Evolutionary conservation across 1,140 invertebrate genomes (phyloP).

Genomic region (Drosophila sulfurigaster): DNA sequence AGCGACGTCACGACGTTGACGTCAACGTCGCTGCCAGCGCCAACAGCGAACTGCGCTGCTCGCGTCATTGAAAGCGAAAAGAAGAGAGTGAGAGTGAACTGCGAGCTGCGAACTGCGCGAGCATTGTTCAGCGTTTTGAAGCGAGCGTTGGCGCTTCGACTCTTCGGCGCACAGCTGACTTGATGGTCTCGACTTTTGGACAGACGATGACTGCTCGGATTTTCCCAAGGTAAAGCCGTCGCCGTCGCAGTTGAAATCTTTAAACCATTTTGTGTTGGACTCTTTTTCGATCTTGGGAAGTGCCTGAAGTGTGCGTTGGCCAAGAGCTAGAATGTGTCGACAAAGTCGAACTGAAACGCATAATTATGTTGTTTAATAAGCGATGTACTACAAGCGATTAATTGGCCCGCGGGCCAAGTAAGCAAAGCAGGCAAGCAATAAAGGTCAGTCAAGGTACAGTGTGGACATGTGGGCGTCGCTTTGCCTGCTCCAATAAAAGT

Average conservation of each 20-base stretch:
- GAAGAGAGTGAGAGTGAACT: conserved; percentile 73
- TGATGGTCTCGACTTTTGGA: conserved; percentile 50
- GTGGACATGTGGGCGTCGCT: conserved; percentile 56
- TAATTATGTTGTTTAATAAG: conserved; percentile 49
- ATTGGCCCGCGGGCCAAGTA: conserved; percentile 13
- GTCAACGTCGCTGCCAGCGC: conserved; percentile 16
- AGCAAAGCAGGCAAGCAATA: conserved; percentile 21
- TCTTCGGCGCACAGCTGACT: conserved; percentile 17
- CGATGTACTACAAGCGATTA: conserved; percentile 22
- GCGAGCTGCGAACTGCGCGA: not conserved
- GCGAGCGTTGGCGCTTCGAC: conserved; percentile 15
- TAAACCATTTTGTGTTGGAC: conserved; percentile 23
- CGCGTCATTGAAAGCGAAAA: conserved; percentile 61
- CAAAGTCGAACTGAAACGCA: not conserved
- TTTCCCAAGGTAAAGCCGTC: conserved; percentile 74
- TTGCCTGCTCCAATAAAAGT: conserved; percentile 57
- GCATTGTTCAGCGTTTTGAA: conserved; percentile 3
- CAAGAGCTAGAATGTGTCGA: conserved; percentile 44
- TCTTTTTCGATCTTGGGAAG: conserved; percentile 16
- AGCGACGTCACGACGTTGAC: conserved; percentile 12
- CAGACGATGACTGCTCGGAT: conserved; percentile 75
- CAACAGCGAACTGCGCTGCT: conserved; percentile 7
- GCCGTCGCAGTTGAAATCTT: conserved; percentile 28
- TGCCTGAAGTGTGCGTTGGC: conserved; percentile 31
- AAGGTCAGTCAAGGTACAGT: conserved; percentile 51